Conservation (phyloP, 2,888 invertebrate genomes). For the Standfussiana lucernea region DNA sequence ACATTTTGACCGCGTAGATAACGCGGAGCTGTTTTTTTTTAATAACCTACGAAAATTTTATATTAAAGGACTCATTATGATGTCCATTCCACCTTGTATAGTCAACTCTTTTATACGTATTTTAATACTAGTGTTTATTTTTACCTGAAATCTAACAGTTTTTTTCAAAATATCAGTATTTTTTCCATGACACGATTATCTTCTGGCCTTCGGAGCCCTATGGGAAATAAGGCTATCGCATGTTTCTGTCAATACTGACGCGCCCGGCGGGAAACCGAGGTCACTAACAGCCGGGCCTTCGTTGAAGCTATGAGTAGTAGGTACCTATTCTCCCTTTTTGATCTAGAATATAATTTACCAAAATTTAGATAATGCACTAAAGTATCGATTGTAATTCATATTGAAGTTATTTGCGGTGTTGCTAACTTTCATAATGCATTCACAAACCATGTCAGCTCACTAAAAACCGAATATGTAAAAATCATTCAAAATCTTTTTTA, state of each 20-base stretch:
- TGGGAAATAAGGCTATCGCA: slow-evolving; percentile 29
- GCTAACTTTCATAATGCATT: background rate
- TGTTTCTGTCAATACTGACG: background rate
- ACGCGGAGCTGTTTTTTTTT: no score
- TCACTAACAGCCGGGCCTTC: background rate
- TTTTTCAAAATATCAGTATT: background rate
- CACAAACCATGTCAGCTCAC: no score
- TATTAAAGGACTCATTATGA: no score
- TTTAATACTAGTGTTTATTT: background rate
- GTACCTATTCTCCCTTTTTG: background rate
- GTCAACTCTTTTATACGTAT: background rate
- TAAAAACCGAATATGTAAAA: background rate
- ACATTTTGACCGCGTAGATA: no score
- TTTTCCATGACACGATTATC: background rate
- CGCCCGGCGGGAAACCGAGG: background rate
- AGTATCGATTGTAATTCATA: background rate
- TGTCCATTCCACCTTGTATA: no score
- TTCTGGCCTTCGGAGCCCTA: slow-evolving; percentile 4
- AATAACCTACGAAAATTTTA: no score
- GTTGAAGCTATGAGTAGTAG: background rate
- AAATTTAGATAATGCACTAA: background rate
- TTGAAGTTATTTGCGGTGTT: background rate
- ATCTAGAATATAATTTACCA: no score
- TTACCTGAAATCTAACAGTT: no score
- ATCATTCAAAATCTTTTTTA: background rate